Percentiles rank a stretch among this genome's conserved stretches.
phyloP scores from a whole-genome alignment of 2,888 invertebrate genomes.

The Chrysina gloriosa region DNA sequence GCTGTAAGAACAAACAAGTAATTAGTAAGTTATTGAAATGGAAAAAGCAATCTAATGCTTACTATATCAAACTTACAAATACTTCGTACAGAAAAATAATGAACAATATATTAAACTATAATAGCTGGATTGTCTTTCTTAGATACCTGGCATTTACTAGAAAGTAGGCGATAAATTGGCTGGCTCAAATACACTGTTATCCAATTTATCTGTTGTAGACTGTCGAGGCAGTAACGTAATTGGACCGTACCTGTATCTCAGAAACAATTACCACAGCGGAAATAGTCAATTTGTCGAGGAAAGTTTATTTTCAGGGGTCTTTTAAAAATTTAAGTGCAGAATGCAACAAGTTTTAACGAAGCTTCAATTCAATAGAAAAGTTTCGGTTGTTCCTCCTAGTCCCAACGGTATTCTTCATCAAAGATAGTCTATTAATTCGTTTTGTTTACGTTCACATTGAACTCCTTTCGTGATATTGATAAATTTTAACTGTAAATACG shows the following conservation, averaged over 20 bases:
- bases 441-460: neutral
- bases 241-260: conserved; percentile 29
- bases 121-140: neutral
- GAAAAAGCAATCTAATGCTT: no score
- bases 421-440: no score
- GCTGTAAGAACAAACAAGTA: no score
- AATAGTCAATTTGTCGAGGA: conserved; percentile 34
- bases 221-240: conserved; percentile 17
- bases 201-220: conserved; percentile 25
- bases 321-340: conserved; percentile 34
- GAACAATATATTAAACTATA: neutral
- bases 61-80: no score
- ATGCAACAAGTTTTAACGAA: conserved; percentile 43
- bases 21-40: no score
- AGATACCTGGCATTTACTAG: neutral
- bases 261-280: conserved; percentile 29
- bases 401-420: conserved; percentile 26
- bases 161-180: conserved; percentile 19
- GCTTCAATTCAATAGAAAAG: conserved; percentile 36
- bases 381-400: conserved; percentile 23
- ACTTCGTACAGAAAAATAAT: neutral
- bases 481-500: no score
- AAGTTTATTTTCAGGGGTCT: conserved; percentile 21
- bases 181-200: conserved; percentile 17
- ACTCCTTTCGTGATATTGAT: no score